Conservation (phyloP, 2,797 vertebrate genomes). For the Acipenser ruthenus region DNA sequence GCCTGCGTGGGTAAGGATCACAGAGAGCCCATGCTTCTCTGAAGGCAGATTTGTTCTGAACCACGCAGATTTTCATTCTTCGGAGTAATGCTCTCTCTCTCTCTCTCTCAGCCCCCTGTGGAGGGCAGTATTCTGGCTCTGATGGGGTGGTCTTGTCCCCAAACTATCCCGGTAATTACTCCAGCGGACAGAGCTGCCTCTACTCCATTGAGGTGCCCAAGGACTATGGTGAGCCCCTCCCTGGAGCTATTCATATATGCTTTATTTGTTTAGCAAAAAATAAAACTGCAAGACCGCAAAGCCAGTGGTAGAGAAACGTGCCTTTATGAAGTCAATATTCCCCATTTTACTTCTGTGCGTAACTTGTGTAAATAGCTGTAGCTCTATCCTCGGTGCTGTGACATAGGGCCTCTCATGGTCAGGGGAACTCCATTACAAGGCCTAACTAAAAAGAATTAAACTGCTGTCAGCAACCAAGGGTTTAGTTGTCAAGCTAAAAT, state of each 20-base stretch:
- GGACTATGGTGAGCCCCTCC: slow-evolving; percentile 77
- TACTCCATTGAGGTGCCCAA: slow-evolving; percentile 87
- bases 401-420: too few relatives aligned
- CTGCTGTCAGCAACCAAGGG: too few relatives aligned
- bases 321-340: too few relatives aligned
- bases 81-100: slow-evolving; percentile 24
- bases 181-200: slow-evolving; percentile 76
- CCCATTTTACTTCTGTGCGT: too few relatives aligned
- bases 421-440: too few relatives aligned
- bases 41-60: slow-evolving; percentile 51
- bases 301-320: too few relatives aligned
- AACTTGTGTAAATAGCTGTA: too few relatives aligned
- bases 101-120: slow-evolving; percentile 78
- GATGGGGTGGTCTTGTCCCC: slow-evolving; percentile 93
- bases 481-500: too few relatives aligned
- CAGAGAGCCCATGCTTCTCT: slow-evolving; percentile 25
- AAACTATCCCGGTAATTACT: slow-evolving; percentile 92
- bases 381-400: too few relatives aligned
- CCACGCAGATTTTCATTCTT: slow-evolving; percentile 49
- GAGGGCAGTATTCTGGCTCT: slow-evolving; percentile 83
- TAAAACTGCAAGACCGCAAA: too few relatives aligned
- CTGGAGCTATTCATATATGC: not conserved
- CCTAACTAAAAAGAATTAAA: too few relatives aligned
- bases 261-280: not conserved
- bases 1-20: slow-evolving; percentile 76